phyloP scores from a whole-genome alignment of 2,888 invertebrate species.

The Argyresthia goedartella region DNA sequence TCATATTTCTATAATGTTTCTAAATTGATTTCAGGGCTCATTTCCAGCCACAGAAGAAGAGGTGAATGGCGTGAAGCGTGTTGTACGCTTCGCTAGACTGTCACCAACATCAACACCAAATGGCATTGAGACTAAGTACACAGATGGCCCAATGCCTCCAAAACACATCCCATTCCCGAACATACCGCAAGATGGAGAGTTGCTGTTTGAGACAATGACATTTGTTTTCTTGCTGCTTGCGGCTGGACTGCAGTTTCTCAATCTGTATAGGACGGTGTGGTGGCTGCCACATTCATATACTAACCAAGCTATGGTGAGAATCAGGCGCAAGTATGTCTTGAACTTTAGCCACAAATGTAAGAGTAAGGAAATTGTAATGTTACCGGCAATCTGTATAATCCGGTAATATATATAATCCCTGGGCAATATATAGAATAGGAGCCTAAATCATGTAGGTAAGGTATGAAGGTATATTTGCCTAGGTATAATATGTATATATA shows the following conservation, averaged over 20 bases:
- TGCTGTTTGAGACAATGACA: slow-evolving; percentile 88
- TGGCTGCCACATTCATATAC: slow-evolving; percentile 96
- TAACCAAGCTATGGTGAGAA: slow-evolving; percentile 85
- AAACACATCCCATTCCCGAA: slow-evolving; percentile 87
- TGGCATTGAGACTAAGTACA: slow-evolving; percentile 22
- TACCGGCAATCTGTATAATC: no score
- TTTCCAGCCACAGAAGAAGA: slow-evolving; percentile 41
- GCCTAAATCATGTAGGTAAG: no score
- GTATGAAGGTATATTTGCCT: no score
- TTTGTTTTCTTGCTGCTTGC: slow-evolving; percentile 84
- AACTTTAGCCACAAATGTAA: no score
- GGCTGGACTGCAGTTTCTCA: slow-evolving; percentile 90
- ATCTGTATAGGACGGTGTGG: slow-evolving; percentile 96
- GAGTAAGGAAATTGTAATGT: no score
- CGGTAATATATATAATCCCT: no score
- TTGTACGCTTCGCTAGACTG: slow-evolving; percentile 28
- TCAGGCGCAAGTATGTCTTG: no score
- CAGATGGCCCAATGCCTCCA: slow-evolving; percentile 69
- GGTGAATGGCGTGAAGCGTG: slow-evolving; percentile 37
- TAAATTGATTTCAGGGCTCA: neutral
- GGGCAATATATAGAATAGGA: no score
- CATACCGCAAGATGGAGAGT: slow-evolving; percentile 82
- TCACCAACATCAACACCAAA: slow-evolving; percentile 16
- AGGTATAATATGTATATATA: no score
- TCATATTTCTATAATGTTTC: no score